A percentile compares a stretch with the other conserved stretches of the same genome.
These are phyloP conservation scores for Enteromius mattozi DNA, from an alignment of 2,797 vertebrate species.

Conservation along the genomic window DNA sequence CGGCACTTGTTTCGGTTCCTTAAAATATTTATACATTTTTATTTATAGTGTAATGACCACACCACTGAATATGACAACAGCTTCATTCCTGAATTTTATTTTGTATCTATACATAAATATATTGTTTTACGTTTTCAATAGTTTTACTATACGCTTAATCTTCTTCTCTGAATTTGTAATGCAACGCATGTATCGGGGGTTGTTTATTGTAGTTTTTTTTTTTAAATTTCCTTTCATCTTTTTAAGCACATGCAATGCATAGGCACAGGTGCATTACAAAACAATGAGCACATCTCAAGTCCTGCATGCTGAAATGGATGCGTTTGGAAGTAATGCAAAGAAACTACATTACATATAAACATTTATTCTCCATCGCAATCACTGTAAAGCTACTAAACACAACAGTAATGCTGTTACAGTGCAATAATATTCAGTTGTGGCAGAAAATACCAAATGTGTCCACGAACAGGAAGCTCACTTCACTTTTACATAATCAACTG, in stretches of 20 bases:
- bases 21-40: not conserved
- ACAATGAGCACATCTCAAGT: not conserved
- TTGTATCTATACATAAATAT: not conserved
- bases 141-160: not conserved
- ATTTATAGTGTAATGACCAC: too few species aligned
- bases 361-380: not conserved
- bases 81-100: not conserved
- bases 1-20: not conserved
- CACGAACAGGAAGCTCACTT: not conserved
- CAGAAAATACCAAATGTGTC: not conserved
- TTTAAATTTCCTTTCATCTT: too few species aligned
- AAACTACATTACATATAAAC: not conserved
- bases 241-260: not conserved
- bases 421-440: slow-evolving; percentile 56
- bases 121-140: not conserved
- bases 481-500: not conserved
- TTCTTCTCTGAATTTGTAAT: not conserved
- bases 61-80: not conserved
- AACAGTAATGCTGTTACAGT: slow-evolving; percentile 44
- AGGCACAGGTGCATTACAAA: not conserved
- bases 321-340: not conserved
- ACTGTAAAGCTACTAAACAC: slow-evolving; percentile 21
- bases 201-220: not conserved
- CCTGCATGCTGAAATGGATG: not conserved
- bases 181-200: not conserved